These are phyloP conservation scores for Troides oblongomaculatus DNA, from an alignment of 2,888 invertebrate species.

Conservation along the genomic window DNA sequence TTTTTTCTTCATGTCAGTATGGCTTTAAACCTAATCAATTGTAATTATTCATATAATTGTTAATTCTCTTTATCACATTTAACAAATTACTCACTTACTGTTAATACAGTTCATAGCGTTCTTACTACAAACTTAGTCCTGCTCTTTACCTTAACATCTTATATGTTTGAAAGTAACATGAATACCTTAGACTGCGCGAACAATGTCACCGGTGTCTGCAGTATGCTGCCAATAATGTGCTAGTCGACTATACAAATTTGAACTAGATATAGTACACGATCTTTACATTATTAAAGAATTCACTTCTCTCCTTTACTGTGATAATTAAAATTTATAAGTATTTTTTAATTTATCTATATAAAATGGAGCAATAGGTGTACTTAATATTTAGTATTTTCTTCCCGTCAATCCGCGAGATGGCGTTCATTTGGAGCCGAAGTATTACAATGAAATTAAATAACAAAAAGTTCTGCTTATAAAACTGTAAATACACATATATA, in stretches of 20 bases:
- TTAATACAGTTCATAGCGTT: neutral
- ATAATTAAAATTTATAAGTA: neutral
- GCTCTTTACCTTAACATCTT: conserved; percentile 5
- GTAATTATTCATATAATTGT: too few relatives aligned
- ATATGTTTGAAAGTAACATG: conserved; percentile 16
- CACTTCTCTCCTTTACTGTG: neutral
- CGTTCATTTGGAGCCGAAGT: too few relatives aligned
- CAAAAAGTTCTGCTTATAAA: too few relatives aligned
- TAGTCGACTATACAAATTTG: conserved; percentile 6
- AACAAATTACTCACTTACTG: neutral
- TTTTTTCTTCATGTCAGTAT: too few relatives aligned
- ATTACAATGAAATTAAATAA: too few relatives aligned
- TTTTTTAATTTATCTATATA: too few relatives aligned
- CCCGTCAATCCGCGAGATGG: too few relatives aligned
- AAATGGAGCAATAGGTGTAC: too few relatives aligned
- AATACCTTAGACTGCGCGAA: conserved; percentile 3
- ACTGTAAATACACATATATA: too few relatives aligned
- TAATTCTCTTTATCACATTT: too few relatives aligned
- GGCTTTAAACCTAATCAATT: too few relatives aligned
- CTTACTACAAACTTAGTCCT: neutral
- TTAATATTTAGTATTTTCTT: too few relatives aligned
- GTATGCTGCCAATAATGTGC: conserved; percentile 11
- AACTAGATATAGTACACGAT: neutral
- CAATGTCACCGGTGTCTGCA: conserved; percentile 6
- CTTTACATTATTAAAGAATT: neutral